Evolutionary conservation across 2,113 vertebrate genomes (phyloP).

Genomic region (Numida meleagris): DNA sequence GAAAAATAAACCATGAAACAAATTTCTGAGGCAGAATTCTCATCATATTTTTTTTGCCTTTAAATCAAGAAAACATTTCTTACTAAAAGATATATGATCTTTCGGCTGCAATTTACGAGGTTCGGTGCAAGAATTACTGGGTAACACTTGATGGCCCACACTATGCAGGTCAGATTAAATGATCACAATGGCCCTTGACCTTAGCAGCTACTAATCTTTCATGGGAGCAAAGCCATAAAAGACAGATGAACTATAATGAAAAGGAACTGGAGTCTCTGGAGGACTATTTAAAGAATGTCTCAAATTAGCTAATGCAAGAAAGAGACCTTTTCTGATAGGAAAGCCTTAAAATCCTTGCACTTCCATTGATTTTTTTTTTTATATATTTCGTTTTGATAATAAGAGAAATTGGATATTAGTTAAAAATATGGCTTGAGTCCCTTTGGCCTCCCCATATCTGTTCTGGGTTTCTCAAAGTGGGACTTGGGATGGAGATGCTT

Average conservation of each 20-base stretch:
- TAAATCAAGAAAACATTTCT: slow-evolving; percentile 5
- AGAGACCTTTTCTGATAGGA: background rate
- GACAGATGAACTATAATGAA: slow-evolving; percentile 47
- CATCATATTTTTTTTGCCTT: background rate
- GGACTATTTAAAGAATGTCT: slow-evolving; percentile 36
- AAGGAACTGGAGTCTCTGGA: slow-evolving; percentile 28
- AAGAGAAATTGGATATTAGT: background rate
- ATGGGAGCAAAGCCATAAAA: slow-evolving; percentile 33
- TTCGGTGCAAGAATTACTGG: background rate
- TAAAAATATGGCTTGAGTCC: background rate
- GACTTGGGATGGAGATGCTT: too few relatives aligned
- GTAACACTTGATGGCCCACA: slow-evolving; percentile 18
- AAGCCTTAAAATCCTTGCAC: background rate
- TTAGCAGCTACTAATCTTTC: slow-evolving; percentile 37
- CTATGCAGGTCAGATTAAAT: slow-evolving; percentile 28
- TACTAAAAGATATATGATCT: background rate
- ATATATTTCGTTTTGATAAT: slow-evolving; percentile 19
- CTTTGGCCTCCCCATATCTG: too few relatives aligned
- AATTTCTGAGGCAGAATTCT: background rate
- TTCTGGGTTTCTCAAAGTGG: too few relatives aligned
- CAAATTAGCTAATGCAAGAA: slow-evolving; percentile 47
- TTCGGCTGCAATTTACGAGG: slow-evolving; percentile 1
- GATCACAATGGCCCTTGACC: slow-evolving; percentile 13
- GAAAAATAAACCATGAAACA: background rate
- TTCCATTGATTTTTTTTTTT: background rate